A percentile compares a stretch with the other conserved stretches of the same genome.
These are phyloP conservation scores for Lagenorhynchus albirostris DNA, from an alignment of 2,113 vertebrate species.

Conservation along the genomic window DNA sequence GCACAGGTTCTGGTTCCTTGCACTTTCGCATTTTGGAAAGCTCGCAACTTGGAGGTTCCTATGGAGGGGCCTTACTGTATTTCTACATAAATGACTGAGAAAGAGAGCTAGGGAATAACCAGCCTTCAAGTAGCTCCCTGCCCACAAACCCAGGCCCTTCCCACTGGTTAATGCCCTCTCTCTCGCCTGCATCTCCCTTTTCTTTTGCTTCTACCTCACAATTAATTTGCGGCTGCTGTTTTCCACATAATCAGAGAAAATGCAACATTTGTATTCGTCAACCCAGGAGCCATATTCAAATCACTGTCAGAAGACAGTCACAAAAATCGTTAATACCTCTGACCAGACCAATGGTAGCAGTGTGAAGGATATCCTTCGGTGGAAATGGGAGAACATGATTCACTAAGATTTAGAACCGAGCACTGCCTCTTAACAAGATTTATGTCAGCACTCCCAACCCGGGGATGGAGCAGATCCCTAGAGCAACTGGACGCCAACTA, in stretches of 20 bases:
- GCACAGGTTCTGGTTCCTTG: too few species aligned
- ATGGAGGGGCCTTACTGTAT: neutral
- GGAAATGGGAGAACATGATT: slow-evolving; percentile 27
- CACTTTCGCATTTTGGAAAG: too few species aligned
- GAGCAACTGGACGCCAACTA: slow-evolving; percentile 73
- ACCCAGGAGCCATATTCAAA: slow-evolving; percentile 42
- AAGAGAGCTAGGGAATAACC: neutral
- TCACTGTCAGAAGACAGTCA: neutral
- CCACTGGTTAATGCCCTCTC: neutral
- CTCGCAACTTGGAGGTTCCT: too few species aligned
- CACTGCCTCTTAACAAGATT: slow-evolving; percentile 68
- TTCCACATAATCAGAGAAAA: neutral
- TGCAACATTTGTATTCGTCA: neutral
- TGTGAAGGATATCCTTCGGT: slow-evolving; percentile 21
- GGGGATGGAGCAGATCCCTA: slow-evolving; percentile 65
- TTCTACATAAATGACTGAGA: neutral
- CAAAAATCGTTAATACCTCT: neutral
- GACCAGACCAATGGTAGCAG: slow-evolving; percentile 42
- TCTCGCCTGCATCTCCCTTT: neutral
- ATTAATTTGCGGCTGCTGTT: neutral
- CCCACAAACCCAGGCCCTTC: neutral
- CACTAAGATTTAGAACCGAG: slow-evolving; percentile 60
- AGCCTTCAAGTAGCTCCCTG: neutral
- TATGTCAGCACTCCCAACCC: slow-evolving; percentile 64
- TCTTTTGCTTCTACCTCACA: neutral